Evolutionary conservation across 2,888 invertebrate genomes (phyloP).

Genomic region (Muschampia plurimacula): DNA sequence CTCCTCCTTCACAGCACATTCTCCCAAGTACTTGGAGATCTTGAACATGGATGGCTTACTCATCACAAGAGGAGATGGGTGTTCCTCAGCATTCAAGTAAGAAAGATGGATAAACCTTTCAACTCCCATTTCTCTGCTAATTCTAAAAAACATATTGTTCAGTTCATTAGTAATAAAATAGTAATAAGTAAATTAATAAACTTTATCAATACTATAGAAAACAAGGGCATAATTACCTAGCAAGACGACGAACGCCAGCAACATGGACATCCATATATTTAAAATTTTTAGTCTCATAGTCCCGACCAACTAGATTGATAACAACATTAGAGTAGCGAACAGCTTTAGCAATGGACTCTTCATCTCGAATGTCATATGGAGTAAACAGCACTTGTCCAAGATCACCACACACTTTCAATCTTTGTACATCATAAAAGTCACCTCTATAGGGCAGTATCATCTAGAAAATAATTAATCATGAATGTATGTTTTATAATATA

Average conservation of each 20-base stretch:
- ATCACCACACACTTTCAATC: constrained; percentile 95
- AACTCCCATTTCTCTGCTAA: constrained; percentile 91
- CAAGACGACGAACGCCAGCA: constrained; percentile 93
- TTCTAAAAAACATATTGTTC: constrained; percentile 60
- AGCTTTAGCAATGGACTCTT: constrained; percentile 92
- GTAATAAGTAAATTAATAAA: not conserved
- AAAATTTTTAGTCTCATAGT: constrained; percentile 97
- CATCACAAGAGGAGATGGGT: constrained; percentile 89
- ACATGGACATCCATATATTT: constrained; percentile 95
- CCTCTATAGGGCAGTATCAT: constrained; percentile 97
- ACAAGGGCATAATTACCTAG: constrained; percentile 82
- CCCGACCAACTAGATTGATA: constrained; percentile 96
- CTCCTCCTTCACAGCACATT: constrained; percentile 95
- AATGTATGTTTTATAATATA: not conserved
- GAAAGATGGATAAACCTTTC: constrained; percentile 97
- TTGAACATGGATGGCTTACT: constrained; percentile 92
- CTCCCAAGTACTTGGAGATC: constrained; percentile 93
- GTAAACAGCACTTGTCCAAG: constrained; percentile 97
- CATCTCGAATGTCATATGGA: constrained; percentile 93
- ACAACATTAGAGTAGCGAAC: constrained; percentile 98
- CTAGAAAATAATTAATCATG: constrained; percentile 79
- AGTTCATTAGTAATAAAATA: not conserved
- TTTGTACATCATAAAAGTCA: constrained; percentile 91
- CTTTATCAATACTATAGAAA: not conserved
- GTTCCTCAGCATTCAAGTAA: constrained; percentile 91